These are phyloP conservation scores for Holothuria scabra DNA, from an alignment of 53 echinoderm and acorn worm genomes.

Conservation along the genomic window DNA sequence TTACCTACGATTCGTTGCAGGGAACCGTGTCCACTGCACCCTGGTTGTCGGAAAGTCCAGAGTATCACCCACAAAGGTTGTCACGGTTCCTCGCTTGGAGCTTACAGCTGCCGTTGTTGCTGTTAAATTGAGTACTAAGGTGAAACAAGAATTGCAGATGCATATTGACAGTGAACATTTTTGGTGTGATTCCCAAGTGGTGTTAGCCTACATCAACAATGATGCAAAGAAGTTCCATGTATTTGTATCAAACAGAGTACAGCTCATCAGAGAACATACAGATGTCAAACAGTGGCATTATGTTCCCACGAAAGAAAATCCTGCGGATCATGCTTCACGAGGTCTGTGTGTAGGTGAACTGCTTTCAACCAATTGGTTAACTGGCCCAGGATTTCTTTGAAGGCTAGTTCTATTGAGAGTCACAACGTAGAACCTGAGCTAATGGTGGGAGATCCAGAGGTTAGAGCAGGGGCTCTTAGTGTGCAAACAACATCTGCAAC, in stretches of 20 bases:
- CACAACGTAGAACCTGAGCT: not conserved
- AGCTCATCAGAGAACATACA: slow-evolving; percentile 47
- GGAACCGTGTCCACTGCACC: slow-evolving; percentile 54
- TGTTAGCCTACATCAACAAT: slow-evolving; percentile 64
- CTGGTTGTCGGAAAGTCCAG: too few relatives aligned
- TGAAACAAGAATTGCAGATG: slow-evolving; percentile 43
- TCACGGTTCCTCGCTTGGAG: too few relatives aligned
- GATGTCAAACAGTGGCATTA: slow-evolving; percentile 56
- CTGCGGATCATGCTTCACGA: slow-evolving; percentile 57
- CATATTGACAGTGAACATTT: slow-evolving; percentile 33
- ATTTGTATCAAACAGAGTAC: too few relatives aligned
- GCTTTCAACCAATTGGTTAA: slow-evolving; percentile 26
- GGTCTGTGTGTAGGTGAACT: slow-evolving; percentile 9
- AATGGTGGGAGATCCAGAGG: slow-evolving; percentile 24
- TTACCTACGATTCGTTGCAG: slow-evolving; percentile 28
- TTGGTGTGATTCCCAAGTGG: too few relatives aligned
- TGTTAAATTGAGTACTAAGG: slow-evolving; percentile 34
- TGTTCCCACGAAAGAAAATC: slow-evolving; percentile 36
- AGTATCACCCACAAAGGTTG: slow-evolving; percentile 52
- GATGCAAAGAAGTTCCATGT: too few relatives aligned
- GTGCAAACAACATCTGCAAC: too few relatives aligned
- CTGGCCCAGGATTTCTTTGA: slow-evolving; percentile 41
- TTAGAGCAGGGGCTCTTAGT: too few relatives aligned
- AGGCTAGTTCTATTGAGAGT: not conserved
- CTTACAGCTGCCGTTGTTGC: too few relatives aligned